phyloP scores from a whole-genome alignment of 1,140 invertebrate species.

The Cyphomyrmex costatus region DNA sequence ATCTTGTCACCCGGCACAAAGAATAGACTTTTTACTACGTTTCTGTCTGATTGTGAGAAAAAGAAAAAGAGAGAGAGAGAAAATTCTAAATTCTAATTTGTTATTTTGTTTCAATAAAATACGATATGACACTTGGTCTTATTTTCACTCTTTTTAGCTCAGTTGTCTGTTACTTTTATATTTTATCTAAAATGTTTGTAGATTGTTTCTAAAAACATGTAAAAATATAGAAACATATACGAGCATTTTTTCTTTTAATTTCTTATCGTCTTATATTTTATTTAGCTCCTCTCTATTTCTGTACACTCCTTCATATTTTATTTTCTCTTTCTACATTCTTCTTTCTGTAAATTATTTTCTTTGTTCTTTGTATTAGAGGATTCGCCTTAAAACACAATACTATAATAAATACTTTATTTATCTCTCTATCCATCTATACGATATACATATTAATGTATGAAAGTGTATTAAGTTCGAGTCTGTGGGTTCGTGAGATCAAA shows the following conservation, averaged over 20 bases:
- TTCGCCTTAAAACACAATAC: too few relatives aligned
- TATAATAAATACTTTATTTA: too few relatives aligned
- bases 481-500: neutral
- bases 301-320: too few relatives aligned
- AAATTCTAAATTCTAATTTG: neutral
- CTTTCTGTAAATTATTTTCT: too few relatives aligned
- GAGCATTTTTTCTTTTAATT: too few relatives aligned
- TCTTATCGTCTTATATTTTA: too few relatives aligned
- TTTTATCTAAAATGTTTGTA: neutral
- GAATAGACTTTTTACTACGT: constrained; percentile 4
- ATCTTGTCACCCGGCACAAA: constrained; percentile 32
- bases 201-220: neutral
- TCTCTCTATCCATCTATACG: too few relatives aligned
- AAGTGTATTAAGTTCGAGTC: neutral
- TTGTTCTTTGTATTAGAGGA: too few relatives aligned
- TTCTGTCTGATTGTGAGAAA: neutral
- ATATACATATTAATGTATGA: neutral
- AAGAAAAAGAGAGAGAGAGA: neutral
- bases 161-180: neutral
- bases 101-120: neutral
- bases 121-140: neutral
- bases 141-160: neutral
- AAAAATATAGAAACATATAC: neutral
- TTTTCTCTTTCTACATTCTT: too few relatives aligned
- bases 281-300: too few relatives aligned